Conservation (phyloP, 2,113 vertebrate genomes). For the Pomatorhinus ruficollis region DNA sequence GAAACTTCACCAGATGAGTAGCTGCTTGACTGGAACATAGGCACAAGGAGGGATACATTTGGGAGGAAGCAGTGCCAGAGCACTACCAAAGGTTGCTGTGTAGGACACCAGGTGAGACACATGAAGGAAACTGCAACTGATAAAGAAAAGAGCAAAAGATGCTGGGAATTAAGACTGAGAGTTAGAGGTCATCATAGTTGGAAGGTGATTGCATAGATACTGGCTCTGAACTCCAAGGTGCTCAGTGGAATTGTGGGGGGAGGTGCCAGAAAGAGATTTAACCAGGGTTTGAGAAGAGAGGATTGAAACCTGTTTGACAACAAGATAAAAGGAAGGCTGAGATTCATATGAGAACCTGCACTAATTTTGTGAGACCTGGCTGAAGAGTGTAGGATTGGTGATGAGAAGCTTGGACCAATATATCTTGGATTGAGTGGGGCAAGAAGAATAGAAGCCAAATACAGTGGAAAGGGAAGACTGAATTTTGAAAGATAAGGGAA, state of each 20-base stretch:
- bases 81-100: neutral
- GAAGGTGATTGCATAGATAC: neutral
- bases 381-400: neutral
- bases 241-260: neutral
- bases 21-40: neutral
- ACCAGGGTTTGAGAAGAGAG: neutral
- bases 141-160: neutral
- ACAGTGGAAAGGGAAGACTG: neutral
- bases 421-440: neutral
- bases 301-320: neutral
- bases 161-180: neutral
- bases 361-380: neutral
- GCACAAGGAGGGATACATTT: neutral
- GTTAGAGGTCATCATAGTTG: fast-evolving
- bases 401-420: neutral
- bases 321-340: neutral
- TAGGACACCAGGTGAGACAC: neutral
- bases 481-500: neutral
- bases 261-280: neutral
- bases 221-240: neutral
- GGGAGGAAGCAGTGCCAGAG: neutral
- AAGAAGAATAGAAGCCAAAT: neutral
- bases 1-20: neutral
- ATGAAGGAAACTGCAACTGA: fast-evolving
- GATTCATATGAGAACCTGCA: neutral